These are phyloP conservation scores for Pristis pectinata DNA, from an alignment of 2,797 vertebrate genomes.

Conservation along the genomic window DNA sequence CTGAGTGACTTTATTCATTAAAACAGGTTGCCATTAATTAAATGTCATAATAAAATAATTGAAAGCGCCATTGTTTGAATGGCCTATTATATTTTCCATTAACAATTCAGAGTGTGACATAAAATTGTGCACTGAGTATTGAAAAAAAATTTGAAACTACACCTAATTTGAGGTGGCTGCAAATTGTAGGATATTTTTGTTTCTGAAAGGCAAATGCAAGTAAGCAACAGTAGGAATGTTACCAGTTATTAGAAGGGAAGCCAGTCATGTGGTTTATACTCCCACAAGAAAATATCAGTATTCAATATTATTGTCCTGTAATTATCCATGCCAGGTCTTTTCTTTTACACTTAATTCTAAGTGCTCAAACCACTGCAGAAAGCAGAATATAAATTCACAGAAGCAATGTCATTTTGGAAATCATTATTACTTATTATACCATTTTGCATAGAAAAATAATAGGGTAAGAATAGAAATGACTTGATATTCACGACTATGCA, in stretches of 20 bases:
- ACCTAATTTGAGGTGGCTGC: background rate
- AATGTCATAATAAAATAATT: constrained; percentile 72
- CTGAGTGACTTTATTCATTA: constrained; percentile 77
- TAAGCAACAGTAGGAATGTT: constrained; percentile 23
- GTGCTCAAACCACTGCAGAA: background rate
- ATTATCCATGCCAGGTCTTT: constrained; percentile 11
- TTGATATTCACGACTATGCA: background rate
- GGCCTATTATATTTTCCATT: constrained; percentile 58
- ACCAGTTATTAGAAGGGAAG: background rate
- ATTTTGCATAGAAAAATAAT: constrained; percentile 14
- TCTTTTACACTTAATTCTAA: background rate
- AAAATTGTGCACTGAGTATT: background rate
- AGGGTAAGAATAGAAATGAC: background rate
- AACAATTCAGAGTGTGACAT: background rate
- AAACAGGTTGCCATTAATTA: constrained; percentile 82
- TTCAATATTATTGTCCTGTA: constrained; percentile 5
- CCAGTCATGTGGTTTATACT: background rate
- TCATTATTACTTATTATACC: constrained; percentile 27
- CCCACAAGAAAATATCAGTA: background rate
- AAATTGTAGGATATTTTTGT: background rate
- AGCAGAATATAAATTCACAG: constrained; percentile 12
- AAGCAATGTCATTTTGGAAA: constrained; percentile 18
- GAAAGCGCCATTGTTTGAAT: constrained; percentile 74
- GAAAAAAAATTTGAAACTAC: background rate
- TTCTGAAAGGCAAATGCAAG: constrained; percentile 2